phyloP scores from a whole-genome alignment of 2,797 vertebrate genomes.

The Sciurus vulgaris region DNA sequence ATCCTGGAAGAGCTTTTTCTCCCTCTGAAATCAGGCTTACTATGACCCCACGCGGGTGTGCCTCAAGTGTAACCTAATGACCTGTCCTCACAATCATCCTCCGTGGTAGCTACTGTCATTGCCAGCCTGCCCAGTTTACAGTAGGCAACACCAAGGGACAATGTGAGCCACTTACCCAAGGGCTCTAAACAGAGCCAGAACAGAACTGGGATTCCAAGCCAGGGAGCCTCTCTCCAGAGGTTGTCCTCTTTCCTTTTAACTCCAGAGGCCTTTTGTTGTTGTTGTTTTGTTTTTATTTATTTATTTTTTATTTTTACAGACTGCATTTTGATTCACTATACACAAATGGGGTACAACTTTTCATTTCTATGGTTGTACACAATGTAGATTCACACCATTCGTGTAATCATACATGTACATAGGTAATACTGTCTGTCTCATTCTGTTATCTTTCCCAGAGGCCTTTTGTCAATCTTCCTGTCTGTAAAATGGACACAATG shows the following conservation, averaged over 20 bases:
- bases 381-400: too few species aligned
- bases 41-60: neutral
- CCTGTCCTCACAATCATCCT: neutral
- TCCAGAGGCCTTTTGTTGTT: neutral
- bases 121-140: neutral
- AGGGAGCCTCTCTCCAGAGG: neutral
- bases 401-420: too few species aligned
- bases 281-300: too few species aligned
- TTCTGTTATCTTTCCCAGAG: neutral
- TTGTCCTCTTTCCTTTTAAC: neutral
- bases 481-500: neutral
- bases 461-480: neutral
- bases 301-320: too few species aligned
- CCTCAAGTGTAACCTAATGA: neutral
- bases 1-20: neutral
- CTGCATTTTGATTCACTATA: too few species aligned
- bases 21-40: neutral
- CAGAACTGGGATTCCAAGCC: neutral
- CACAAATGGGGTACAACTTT: too few species aligned
- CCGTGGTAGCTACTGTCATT: too few species aligned
- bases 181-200: neutral
- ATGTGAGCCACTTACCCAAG: neutral
- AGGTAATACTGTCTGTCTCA: too few species aligned
- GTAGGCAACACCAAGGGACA: neutral
- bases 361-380: too few species aligned